Evolutionary conservation across 2,113 vertebrate species (phyloP).

Genomic region (Microtus montanus): DNA sequence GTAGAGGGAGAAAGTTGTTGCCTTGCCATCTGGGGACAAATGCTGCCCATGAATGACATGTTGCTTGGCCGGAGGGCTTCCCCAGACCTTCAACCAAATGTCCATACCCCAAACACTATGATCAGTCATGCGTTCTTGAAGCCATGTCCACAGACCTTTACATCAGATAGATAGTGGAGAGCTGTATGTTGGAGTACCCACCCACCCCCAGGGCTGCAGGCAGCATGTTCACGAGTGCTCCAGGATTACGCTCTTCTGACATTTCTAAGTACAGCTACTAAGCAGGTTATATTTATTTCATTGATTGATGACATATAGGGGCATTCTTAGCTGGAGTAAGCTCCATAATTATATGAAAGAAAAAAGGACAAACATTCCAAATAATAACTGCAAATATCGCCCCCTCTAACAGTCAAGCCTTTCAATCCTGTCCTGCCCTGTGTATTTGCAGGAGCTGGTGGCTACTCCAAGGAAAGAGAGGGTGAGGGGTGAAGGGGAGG

Average conservation of each 20-base stretch:
- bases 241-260: not conserved
- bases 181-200: rapidly evolving
- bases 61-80: not conserved
- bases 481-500: not conserved
- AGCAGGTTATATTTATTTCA: not conserved
- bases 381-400: not conserved
- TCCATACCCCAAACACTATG: rapidly evolving
- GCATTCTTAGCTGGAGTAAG: not conserved
- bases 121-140: rapidly evolving
- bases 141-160: rapidly evolving
- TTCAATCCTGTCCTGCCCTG: rapidly evolving
- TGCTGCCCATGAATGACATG: constrained; percentile 42
- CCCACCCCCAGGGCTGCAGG: rapidly evolving
- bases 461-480: too few relatives aligned
- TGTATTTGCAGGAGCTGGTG: not conserved
- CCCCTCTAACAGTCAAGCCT: not conserved
- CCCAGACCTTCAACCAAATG: not conserved
- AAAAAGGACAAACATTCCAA: not conserved
- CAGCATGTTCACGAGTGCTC: rapidly evolving
- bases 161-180: rapidly evolving
- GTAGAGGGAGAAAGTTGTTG: not conserved
- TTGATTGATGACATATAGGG: not conserved
- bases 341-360: not conserved
- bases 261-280: too few relatives aligned
- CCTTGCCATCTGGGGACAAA: not conserved